Percentiles rank a stretch among this genome's conserved stretches.
phyloP scores from a whole-genome alignment of 2,113 vertebrate genomes.

The Ginglymostoma cirratum region DNA sequence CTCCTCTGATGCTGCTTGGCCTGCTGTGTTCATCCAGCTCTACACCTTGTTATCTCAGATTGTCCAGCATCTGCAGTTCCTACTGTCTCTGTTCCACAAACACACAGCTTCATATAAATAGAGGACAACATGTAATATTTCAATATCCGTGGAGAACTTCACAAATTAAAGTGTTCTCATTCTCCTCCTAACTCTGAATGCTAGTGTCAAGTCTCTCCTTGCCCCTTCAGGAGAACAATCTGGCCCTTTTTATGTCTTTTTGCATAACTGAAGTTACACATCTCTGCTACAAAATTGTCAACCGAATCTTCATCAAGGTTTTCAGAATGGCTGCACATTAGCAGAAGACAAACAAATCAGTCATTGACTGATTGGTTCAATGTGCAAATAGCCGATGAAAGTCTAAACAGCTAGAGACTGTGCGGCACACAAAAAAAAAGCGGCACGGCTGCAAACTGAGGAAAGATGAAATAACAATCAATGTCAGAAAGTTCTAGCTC shows the following conservation, averaged over 20 bases:
- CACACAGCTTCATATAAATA: background rate
- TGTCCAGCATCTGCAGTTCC: too few species aligned
- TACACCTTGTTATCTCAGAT: too few species aligned
- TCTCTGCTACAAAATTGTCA: too few species aligned
- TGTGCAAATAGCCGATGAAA: background rate
- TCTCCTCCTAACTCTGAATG: background rate
- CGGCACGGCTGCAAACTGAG: background rate
- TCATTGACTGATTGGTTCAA: background rate
- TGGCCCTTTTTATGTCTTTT: background rate
- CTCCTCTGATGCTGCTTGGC: too few species aligned
- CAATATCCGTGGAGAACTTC: background rate
- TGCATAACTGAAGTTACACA: background rate
- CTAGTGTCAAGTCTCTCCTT: background rate
- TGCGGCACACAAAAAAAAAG: background rate
- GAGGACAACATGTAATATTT: background rate
- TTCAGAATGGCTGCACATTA: background rate
- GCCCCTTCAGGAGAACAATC: background rate
- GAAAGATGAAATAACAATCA: background rate
- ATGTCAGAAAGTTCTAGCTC: background rate
- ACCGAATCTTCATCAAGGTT: background rate
- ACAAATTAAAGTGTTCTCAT: background rate
- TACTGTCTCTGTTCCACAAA: background rate
- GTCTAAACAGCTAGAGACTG: background rate
- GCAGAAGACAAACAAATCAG: background rate
- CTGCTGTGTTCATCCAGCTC: too few species aligned